Evolutionary conservation across 2,797 vertebrate genomes (phyloP).

Genomic region (Enteromius mattozi): DNA sequence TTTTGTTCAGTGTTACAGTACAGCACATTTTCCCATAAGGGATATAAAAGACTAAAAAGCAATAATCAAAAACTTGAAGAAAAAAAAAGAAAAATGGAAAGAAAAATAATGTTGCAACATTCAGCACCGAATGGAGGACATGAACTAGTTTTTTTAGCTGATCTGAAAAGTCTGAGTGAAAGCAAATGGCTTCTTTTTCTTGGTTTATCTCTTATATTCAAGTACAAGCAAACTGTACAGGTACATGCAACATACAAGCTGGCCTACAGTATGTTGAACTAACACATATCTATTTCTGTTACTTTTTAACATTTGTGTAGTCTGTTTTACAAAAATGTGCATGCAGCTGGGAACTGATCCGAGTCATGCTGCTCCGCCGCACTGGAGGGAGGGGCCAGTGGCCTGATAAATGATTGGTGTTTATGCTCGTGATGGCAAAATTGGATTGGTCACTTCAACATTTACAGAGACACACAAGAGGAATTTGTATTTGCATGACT

Average conservation of each 20-base stretch:
- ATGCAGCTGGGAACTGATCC: slow-evolving; percentile 94
- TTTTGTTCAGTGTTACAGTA: slow-evolving; percentile 71
- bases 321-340: slow-evolving; percentile 90
- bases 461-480: slow-evolving; percentile 82
- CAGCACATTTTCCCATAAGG: slow-evolving; percentile 68
- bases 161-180: slow-evolving; percentile 87
- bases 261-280: slow-evolving; percentile 92
- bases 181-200: slow-evolving; percentile 97
- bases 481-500: slow-evolving; percentile 67
- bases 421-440: slow-evolving; percentile 76
- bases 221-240: slow-evolving; percentile 99
- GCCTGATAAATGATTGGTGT: slow-evolving; percentile 81
- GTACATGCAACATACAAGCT: slow-evolving; percentile 99
- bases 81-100: slow-evolving; percentile 71
- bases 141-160: slow-evolving; percentile 78
- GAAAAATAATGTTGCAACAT: slow-evolving; percentile 87
- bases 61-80: slow-evolving; percentile 83
- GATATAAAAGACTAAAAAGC: slow-evolving; percentile 74
- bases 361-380: slow-evolving; percentile 89
- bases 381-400: slow-evolving; percentile 80
- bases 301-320: slow-evolving; percentile 79
- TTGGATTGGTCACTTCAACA: slow-evolving; percentile 81
- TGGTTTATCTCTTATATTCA: slow-evolving; percentile 86
- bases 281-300: slow-evolving; percentile 92
- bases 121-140: slow-evolving; percentile 85